These are phyloP conservation scores for Steinernema feltiae DNA, from an alignment of 1,140 invertebrate genomes.

Conservation along the genomic window DNA sequence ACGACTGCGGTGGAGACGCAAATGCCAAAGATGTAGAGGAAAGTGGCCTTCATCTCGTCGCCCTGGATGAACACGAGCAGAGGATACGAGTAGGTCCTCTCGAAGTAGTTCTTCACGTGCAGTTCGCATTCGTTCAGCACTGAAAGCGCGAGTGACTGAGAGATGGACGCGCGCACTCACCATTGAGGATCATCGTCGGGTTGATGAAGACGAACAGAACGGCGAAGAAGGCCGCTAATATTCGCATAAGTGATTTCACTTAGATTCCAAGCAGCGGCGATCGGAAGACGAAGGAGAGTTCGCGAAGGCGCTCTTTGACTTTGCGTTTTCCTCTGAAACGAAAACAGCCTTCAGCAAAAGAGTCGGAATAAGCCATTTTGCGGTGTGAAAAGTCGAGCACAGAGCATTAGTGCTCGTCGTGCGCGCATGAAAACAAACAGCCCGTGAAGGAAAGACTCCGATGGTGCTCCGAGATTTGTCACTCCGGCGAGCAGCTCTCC, in stretches of 20 bases:
- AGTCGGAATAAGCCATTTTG: neutral
- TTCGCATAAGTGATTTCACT: slow-evolving; percentile 24
- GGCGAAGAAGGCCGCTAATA: slow-evolving; percentile 34
- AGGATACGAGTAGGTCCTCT: neutral
- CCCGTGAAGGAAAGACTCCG: neutral
- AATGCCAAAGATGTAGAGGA: neutral
- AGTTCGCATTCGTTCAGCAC: slow-evolving; percentile 2
- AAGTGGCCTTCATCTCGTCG: slow-evolving; percentile 3
- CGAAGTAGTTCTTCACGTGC: slow-evolving; percentile 12
- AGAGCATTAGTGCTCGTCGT: neutral
- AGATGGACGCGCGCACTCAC: neutral
- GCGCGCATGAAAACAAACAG: neutral
- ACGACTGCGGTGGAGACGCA: slow-evolving; percentile 4
- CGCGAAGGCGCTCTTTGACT: neutral
- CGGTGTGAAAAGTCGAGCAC: neutral
- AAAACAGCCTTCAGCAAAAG: neutral
- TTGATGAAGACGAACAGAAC: slow-evolving; percentile 36
- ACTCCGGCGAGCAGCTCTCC: neutral
- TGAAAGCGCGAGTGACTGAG: neutral
- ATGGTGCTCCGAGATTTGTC: neutral
- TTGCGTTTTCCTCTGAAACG: neutral
- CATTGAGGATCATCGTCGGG: slow-evolving; percentile 31
- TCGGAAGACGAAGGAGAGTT: neutral
- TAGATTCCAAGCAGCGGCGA: neutral
- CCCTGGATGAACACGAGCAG: neutral